Evolutionary conservation across 2,888 invertebrate species (phyloP), one percentile per base, ranked within the genome.

Genomic region (Drosophila buzzatii): DNA sequence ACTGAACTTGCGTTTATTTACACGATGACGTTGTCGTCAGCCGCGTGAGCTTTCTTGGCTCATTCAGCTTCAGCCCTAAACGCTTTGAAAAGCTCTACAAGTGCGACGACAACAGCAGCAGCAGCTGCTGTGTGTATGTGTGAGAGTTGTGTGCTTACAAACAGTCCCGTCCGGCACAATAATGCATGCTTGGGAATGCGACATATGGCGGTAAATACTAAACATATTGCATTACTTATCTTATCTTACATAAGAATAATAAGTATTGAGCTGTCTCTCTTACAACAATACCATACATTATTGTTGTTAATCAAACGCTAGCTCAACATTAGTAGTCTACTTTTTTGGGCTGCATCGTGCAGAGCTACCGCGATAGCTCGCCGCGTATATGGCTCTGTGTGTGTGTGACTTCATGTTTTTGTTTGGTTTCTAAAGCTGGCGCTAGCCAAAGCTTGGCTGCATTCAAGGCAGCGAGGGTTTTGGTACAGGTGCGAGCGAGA

Each of bases 1-100:
- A 91, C 91, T 91, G 85, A 91, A 79, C 70, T 84, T 74, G 74
- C 79, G 81, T 72, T 76, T 80, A 75, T 74, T 75, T 72, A 72
- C 74, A 73, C 80, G 78, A 79, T 80, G 79, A 80, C 79, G 79
- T 66, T 76, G 71, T 49, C 76, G 71, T 45, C 44, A 57, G 62
- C 49, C 44, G 60, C 20, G 35, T 14, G 61, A 79, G 77, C 77
- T 77, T 78, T 79, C 27, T 78, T 79, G 33, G 49, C 33, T 51
- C 27, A 27, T 27, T 37, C 42, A 76, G 72, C 72, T 72, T 72
- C 58, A 68, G 76, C 65, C 55, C 64, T 27, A 71, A 56, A 10
- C 67, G 70, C 66, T 44, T 37, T 37, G 47, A 78, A 78, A 78
- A 78, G 78, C 78, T 78, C 79, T 79, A 79, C 78, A 79, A 78